Evolutionary conservation across 2,888 invertebrate species (phyloP), one percentile per base, ranked within the genome.

Genomic region (Spisula solida): DNA sequence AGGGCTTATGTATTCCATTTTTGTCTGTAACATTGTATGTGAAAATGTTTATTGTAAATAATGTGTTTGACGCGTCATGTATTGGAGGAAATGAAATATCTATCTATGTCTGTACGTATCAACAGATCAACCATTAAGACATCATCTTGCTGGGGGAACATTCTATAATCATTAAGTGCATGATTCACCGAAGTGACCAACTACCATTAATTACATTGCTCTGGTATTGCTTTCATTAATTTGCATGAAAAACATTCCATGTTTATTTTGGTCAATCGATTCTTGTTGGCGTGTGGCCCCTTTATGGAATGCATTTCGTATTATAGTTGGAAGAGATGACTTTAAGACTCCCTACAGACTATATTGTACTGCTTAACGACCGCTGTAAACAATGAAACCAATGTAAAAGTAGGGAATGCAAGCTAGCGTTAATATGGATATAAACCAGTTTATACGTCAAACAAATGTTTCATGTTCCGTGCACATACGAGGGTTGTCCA

Each of bases 251-350:
- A 75, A 34, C 75, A 75, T 75, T 75, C 75, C 75, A 18, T 75
- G 31, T 75, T 75, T 34, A 75, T 75, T 75, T 75, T 75, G 34
- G 31, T 75, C n/a, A 14, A 75, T 31, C 75, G 75, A 75, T 75
- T 31, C 31, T 5, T 75, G 75, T 75, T 18, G 75, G 18, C 34
- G 1, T 10, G 5, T 34, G 75, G 25, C 14, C 75, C 75, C 16
- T 75, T 34, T 34, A 75, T 75, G 75, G 75, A 75, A 75, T 75
- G 31, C 75, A 75, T 34, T 75, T 75, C 25, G 25, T 75, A 14
- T 34, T 60, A 34, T 75, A 31, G 16, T 31, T 75, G 34, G 1
- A 12, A 12, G 14, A 29, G 34, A 31, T 31, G 34, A 18, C 75
- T 34, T 29, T 34, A 75, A 75, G 25, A 34, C 75, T 75, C 31